Evolutionary conservation across 2,797 vertebrate genomes (phyloP).

Genomic region (Microctenopoma lineatum): DNA sequence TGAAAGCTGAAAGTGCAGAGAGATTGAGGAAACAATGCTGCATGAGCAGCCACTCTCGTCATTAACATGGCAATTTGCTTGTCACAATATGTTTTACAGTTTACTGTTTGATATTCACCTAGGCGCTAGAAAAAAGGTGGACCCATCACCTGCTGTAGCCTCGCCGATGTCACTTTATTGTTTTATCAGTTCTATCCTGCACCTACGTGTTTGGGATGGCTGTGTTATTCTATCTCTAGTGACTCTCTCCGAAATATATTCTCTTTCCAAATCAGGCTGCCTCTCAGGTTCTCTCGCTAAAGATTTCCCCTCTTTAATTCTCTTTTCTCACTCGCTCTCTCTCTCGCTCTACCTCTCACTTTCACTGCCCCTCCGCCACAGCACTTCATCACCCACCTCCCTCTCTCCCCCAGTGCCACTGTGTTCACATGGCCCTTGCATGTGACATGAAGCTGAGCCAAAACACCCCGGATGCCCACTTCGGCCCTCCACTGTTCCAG

Average conservation of each 20-base stretch:
- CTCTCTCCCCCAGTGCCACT: conserved; percentile 67
- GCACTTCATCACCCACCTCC: conserved; percentile 15
- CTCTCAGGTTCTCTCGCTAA: conserved; percentile 50
- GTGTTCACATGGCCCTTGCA: conserved; percentile 84
- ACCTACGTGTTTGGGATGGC: background rate
- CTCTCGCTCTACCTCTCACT: conserved; percentile 13
- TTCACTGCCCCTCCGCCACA: conserved; percentile 29
- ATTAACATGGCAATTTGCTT: conserved; percentile 60
- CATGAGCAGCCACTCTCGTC: conserved; percentile 42
- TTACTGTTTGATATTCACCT: conserved; percentile 56
- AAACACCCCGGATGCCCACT: conserved; percentile 83
- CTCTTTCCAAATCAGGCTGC: conserved; percentile 22
- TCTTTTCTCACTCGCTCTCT: conserved; percentile 1
- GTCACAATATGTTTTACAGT: conserved; percentile 43
- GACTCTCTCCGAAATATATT: conserved; percentile 26
- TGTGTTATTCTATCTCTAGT: conserved; percentile 19
- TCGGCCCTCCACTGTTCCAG: conserved; percentile 80
- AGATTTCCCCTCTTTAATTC: conserved; percentile 51
- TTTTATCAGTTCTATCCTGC: background rate
- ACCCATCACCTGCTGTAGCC: conserved; percentile 53
- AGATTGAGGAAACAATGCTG: conserved; percentile 1
- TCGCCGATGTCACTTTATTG: conserved; percentile 3
- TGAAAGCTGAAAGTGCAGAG: conserved; percentile 34
- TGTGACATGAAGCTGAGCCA: conserved; percentile 82
- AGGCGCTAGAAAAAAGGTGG: conserved; percentile 28